Evolutionary conservation across 2,888 invertebrate species (phyloP), one percentile per base, ranked within the genome.

Genomic region (Microplitis deprimator): DNA sequence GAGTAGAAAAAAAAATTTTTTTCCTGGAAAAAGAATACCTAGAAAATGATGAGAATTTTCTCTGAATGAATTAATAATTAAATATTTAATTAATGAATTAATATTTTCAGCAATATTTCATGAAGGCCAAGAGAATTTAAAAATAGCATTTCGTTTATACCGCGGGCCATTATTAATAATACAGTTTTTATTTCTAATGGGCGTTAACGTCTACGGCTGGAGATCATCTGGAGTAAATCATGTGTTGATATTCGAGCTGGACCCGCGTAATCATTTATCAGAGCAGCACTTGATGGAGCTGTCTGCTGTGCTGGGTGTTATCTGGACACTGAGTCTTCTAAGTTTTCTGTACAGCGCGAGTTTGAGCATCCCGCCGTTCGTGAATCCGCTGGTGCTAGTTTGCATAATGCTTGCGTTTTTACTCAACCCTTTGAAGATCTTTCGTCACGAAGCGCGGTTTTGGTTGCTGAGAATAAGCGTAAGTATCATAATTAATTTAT

Each of bases 131-230:
- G 94, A 95, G 77, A 95, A 96, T 87, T 93, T 97, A 89, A 93
- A 94, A 90, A 95, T 97, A 69, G 97, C 97, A 5, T 95, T 98
- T 86, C 94, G 97, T 78, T 92, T 99, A 59, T 99, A 98, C 90
- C 92, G 99, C 73, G 98, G 97, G 0, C 97, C 98, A 3, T 93
- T 99, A 83, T 93, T 99, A 6, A 92, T 99, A 78, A 95, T 98
- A 41, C 94, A 97, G 86, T 97, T 98, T 88, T 93, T 98, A 86
- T 98, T 98, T 89, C 91, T 98, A 59, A 96, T 98, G 90, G 98
- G 98, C 39, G 95, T 98, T 71, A 98, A 98, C 88, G 97, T 98
- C 0, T 98, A 98, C 89, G 98, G 98, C 6, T 98, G 98, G 98
- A 92, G 98, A 81, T 96, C 97, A 0, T 97, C 98, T 0, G 98